Conservation (phyloP, 2,113 vertebrate species). For the Australoheros scitulus region DNA sequence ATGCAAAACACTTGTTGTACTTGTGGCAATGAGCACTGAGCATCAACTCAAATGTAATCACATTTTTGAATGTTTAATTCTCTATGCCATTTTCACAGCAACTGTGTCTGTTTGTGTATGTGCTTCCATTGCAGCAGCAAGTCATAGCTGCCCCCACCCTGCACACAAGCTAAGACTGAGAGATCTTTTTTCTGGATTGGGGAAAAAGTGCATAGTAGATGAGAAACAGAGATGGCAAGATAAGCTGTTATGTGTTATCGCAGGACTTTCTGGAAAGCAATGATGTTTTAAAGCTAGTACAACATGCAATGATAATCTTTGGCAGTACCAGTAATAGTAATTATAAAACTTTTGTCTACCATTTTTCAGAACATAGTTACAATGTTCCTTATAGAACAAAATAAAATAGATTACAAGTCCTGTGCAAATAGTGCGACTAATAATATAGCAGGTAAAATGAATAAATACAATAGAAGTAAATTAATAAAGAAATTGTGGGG, state of each 20-base stretch:
- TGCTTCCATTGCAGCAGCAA: background rate
- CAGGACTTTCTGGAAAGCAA: background rate
- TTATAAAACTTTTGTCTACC: background rate
- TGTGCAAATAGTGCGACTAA: background rate
- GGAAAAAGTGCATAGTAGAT: background rate
- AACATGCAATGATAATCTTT: background rate
- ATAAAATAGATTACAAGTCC: background rate
- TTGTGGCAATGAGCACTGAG: background rate
- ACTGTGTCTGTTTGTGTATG: background rate
- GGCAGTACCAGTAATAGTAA: background rate
- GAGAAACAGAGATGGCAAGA: background rate
- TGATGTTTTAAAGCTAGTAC: background rate
- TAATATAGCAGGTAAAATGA: background rate
- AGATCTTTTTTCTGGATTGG: background rate
- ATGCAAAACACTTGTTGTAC: background rate
- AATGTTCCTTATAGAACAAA: background rate
- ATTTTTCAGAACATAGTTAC: background rate
- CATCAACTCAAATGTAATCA: background rate
- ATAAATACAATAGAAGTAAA: background rate
- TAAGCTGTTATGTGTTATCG: background rate
- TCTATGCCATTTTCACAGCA: background rate
- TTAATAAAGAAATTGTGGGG: background rate
- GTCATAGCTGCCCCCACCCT: background rate
- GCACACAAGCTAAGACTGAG: background rate
- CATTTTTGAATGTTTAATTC: background rate